Conservation (phyloP, 2,113 vertebrate genomes). For the Nycticebus coucang region DNA sequence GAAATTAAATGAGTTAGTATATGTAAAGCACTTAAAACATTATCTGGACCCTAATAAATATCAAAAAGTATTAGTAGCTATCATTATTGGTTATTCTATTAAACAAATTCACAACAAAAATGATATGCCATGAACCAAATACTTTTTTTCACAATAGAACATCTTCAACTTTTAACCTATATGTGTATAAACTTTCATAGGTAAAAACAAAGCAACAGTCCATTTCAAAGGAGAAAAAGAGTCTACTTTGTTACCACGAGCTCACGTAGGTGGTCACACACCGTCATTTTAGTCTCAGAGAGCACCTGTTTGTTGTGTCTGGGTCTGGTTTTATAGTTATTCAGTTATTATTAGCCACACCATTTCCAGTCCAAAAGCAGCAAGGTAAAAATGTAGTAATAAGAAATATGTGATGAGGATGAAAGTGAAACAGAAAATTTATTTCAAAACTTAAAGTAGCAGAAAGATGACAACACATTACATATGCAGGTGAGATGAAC, state of each 20-base stretch:
- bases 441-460: not conserved
- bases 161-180: not conserved
- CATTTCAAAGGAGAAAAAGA: not conserved
- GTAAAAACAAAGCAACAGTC: not conserved
- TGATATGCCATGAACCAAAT: not conserved
- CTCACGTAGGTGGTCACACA: not conserved
- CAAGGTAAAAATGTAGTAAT: not conserved
- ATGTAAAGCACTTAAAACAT: not conserved
- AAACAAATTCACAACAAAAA: conserved; percentile 1
- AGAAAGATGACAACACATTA: not conserved
- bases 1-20: conserved; percentile 19
- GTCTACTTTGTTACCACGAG: not conserved
- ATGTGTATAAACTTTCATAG: not conserved
- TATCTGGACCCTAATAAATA: not conserved
- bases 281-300: not conserved
- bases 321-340: conserved; percentile 48
- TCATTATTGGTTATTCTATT: not conserved
- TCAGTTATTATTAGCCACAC: conserved; percentile 54
- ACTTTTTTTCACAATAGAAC: not conserved
- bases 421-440: not conserved
- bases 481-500: not conserved
- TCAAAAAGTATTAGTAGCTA: not conserved
- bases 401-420: not conserved
- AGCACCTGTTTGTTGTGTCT: conserved; percentile 62
- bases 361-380: conserved; percentile 3